phyloP scores from a whole-genome alignment of 2,797 vertebrate species.

The Uromys caudimaculatus region DNA sequence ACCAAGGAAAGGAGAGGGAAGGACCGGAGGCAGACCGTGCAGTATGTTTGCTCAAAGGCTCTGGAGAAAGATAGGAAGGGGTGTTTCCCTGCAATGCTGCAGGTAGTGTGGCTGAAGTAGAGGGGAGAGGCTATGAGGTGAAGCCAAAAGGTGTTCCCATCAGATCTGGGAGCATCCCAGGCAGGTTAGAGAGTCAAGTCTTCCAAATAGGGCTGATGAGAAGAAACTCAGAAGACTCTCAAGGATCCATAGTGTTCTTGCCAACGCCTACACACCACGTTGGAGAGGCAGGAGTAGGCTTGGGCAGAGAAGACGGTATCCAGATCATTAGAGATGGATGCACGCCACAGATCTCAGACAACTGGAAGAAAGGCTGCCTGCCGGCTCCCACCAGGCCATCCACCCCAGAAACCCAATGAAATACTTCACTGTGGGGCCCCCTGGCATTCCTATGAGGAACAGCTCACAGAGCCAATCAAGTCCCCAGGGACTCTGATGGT shows the following conservation, averaged over 20 bases:
- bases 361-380: neutral
- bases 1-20: neutral
- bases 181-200: neutral
- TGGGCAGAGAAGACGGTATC: neutral
- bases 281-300: neutral
- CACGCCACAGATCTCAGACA: neutral
- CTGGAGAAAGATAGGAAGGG: neutral
- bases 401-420: neutral
- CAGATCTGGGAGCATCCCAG: neutral
- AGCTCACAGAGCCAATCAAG: neutral
- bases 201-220: neutral
- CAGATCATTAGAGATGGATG: neutral
- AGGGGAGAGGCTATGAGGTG: neutral
- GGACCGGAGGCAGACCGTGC: neutral
- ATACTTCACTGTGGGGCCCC: neutral
- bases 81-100: neutral
- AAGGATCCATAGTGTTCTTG: neutral
- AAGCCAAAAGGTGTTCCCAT: neutral
- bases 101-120: neutral
- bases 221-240: neutral
- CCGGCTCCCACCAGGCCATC: rapidly evolving
- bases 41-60: neutral
- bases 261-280: too few species aligned
- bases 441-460: neutral
- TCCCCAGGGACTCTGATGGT: neutral